Evolutionary conservation across 2,888 invertebrate species (phyloP).

Genomic region (Aporophyla nigra): DNA sequence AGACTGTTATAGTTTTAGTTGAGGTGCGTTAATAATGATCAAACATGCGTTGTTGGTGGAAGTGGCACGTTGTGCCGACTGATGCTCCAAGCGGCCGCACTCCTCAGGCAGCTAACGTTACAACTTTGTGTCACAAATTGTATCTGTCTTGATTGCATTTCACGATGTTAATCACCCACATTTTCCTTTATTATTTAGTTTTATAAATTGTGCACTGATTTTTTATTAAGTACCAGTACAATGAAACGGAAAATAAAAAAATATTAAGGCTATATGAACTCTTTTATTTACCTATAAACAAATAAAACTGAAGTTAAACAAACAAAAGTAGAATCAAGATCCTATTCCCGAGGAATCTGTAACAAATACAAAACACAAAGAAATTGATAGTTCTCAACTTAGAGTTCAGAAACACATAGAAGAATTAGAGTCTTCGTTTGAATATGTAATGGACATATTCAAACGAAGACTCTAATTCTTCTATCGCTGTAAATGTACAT

Average conservation of each 20-base stretch:
- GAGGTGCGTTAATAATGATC: slow-evolving; percentile 81
- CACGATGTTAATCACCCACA: slow-evolving; percentile 75
- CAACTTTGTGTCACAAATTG: slow-evolving; percentile 79
- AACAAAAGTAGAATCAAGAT: background rate
- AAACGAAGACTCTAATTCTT: background rate
- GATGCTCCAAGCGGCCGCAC: slow-evolving; percentile 38
- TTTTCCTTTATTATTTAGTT: slow-evolving; percentile 82
- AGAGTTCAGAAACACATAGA: background rate
- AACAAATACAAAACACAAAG: background rate
- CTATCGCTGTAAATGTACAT: background rate
- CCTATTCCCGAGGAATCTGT: background rate
- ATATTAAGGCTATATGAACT: slow-evolving; percentile 67
- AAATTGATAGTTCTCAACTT: background rate
- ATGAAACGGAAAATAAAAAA: slow-evolving; percentile 84
- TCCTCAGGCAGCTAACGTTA: slow-evolving; percentile 70
- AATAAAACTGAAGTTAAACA: too few species aligned
- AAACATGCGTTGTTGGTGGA: slow-evolving; percentile 71
- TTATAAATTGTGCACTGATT: slow-evolving; percentile 86
- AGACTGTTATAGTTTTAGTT: slow-evolving; percentile 91
- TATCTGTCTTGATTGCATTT: slow-evolving; percentile 75
- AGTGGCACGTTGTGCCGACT: slow-evolving; percentile 48
- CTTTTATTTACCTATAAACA: slow-evolving; percentile 63
- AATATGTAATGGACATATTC: too few species aligned
- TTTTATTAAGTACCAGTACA: slow-evolving; percentile 82
- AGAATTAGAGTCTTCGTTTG: too few species aligned